Evolutionary conservation across 92 coral and sea anemone genomes (phyloP), one percentile per base, ranked within the genome.

Genomic region (Metridium senile): DNA sequence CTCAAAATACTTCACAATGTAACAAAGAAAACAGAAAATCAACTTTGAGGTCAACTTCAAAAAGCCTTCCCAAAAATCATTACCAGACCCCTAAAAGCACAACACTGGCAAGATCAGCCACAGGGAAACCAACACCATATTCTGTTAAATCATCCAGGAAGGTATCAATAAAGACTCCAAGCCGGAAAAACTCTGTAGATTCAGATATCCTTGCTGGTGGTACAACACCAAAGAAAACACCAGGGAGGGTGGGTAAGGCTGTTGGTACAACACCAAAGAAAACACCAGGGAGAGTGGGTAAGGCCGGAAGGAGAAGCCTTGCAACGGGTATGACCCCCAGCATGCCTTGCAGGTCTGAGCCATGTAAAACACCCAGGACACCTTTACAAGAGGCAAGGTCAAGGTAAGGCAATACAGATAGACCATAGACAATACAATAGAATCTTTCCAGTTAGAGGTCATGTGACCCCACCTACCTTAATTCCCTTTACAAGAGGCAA

Each of bases 361-460:
- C 93, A 13, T 96, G 99, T 54, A 96, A 90, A 68, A 89, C 97
- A 46, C 99, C 99, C 9, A 90, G 89, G 30, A 96, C 90, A 56
- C 97, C 96, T 22, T 72, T 92, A 76, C 90, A 96, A 69, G 79
- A 87, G 71, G 97, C 99, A 2, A 93, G 99, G 22, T 86, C 93
- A 58, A 96, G 89, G 99, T 96, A 82, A 39, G 85, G 18, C 19
- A 29, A 39, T 39, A 13, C 49, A 39, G 13, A 39, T 39, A 4
- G 13, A 4, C 49, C 49, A 39, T 39, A 13, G n/a, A n/a, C n/a
- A n/a, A n/a, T n/a, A n/a, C n/a, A n/a, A n/a, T n/a, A n/a, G n/a
- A n/a, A n/a, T n/a, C n/a, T n/a, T n/a, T n/a, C n/a, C n/a, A n/a
- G n/a, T n/a, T n/a, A n/a, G n/a, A n/a, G n/a, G n/a, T n/a, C n/a